Percentiles rank a stretch among this genome's conserved stretches.
phyloP scores from a whole-genome alignment of 2,888 invertebrate species.

The Tipula unca region DNA sequence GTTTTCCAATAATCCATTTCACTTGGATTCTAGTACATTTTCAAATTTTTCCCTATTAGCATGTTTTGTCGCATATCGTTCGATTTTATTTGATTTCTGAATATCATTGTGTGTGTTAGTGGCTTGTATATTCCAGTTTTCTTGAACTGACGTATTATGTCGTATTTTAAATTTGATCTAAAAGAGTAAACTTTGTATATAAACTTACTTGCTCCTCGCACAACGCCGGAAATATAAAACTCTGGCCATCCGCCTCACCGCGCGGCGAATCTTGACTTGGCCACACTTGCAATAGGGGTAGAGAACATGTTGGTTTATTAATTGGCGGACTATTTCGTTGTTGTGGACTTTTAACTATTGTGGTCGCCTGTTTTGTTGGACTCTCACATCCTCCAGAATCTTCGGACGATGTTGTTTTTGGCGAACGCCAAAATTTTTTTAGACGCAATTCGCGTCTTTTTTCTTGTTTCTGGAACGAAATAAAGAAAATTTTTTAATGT shows the following conservation, averaged over 20 bases:
- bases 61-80: too few species aligned
- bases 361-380: constrained; percentile 35
- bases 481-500: not conserved
- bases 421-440: constrained; percentile 43
- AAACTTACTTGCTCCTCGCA: constrained; percentile 34
- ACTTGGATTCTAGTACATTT: too few species aligned
- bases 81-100: too few species aligned
- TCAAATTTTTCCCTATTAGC: too few species aligned
- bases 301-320: constrained; percentile 46
- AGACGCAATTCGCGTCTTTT: constrained; percentile 43
- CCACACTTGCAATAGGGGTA: constrained; percentile 57
- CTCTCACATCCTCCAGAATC: constrained; percentile 46
- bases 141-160: too few species aligned
- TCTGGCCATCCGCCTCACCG: constrained; percentile 58
- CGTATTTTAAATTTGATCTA: too few species aligned
- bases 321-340: constrained; percentile 25
- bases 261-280: constrained; percentile 54
- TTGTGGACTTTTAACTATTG: constrained; percentile 28
- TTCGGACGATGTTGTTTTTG: constrained; percentile 42
- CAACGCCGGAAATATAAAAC: constrained; percentile 54
- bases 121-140: too few species aligned
- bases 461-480: constrained; percentile 39
- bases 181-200: too few species aligned
- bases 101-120: too few species aligned
- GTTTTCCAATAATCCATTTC: too few species aligned